These are phyloP conservation scores for Campoplex capitator DNA, from an alignment of 2,888 invertebrate species.

Conservation along the genomic window DNA sequence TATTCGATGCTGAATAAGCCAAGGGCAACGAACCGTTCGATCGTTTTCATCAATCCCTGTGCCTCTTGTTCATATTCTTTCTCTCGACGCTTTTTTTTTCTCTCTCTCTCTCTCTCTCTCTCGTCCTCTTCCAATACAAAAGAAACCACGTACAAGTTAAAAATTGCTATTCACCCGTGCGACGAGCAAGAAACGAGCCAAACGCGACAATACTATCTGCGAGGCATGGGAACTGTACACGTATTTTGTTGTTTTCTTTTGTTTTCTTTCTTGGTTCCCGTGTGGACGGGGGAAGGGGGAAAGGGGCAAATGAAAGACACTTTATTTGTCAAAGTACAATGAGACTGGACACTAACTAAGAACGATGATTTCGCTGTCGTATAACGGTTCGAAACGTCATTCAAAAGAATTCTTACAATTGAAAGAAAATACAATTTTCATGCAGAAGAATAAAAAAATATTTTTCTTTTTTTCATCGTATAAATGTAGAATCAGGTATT, in stretches of 20 bases:
- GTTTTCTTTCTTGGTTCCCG: not conserved
- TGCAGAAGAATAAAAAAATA: no score
- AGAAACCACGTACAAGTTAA: slow-evolving; percentile 37
- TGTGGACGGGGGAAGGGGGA: not conserved
- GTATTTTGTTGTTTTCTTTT: not conserved
- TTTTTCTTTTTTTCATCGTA: no score
- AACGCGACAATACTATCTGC: slow-evolving; percentile 14
- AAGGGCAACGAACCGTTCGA: slow-evolving; percentile 51
- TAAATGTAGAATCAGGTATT: no score
- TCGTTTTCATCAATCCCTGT: slow-evolving; percentile 33
- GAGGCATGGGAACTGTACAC: slow-evolving; percentile 15
- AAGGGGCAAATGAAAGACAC: slow-evolving; percentile 11
- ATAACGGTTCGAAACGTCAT: slow-evolving; percentile 24
- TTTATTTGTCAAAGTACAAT: slow-evolving; percentile 45
- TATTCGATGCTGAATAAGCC: slow-evolving; percentile 37
- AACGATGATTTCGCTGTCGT: slow-evolving; percentile 12
- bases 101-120: not conserved
- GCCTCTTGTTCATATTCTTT: not conserved
- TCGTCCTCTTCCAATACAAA: not conserved
- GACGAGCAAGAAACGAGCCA: slow-evolving; percentile 20
- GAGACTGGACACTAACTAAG: slow-evolving; percentile 20
- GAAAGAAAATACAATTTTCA: not conserved
- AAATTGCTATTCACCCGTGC: slow-evolving; percentile 42
- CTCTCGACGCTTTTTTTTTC: not conserved
- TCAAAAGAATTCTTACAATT: not conserved